Conservation (phyloP, 2,797 vertebrate species). For the Manis crassicaudata region DNA sequence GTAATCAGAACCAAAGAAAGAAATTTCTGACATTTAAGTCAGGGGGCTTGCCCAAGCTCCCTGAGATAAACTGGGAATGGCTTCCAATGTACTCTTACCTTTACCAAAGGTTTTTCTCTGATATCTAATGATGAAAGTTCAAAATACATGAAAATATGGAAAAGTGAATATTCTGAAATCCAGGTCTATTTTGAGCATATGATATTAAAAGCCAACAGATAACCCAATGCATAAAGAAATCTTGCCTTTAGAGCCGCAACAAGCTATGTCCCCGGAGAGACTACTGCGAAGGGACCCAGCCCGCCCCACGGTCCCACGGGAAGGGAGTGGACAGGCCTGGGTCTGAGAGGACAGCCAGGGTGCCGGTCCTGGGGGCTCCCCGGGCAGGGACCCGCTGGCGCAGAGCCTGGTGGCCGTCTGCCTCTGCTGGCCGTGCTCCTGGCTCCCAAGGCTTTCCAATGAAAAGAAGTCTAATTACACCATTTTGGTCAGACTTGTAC, state of each 20-base stretch:
- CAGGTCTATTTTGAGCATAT: background rate
- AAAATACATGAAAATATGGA: background rate
- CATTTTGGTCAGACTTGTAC: background rate
- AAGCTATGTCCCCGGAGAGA: background rate
- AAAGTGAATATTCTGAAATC: background rate
- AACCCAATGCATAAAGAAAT: background rate
- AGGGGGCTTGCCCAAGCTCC: background rate
- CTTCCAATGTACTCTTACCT: background rate
- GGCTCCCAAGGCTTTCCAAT: background rate
- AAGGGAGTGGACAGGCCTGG: background rate
- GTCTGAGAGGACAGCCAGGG: background rate
- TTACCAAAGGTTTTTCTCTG: background rate
- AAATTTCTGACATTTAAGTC: background rate
- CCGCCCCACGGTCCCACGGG: background rate
- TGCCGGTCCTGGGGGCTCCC: background rate
- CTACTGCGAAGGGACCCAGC: background rate
- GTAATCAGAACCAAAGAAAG: slow-evolving; percentile 46
- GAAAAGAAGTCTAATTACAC: background rate
- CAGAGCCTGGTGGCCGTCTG: background rate
- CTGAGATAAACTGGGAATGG: background rate
- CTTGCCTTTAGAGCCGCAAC: background rate
- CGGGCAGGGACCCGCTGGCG: no score
- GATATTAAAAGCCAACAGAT: background rate
- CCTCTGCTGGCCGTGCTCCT: background rate
- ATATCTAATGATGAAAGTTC: background rate